Base-by-base conservation (phyloP, 2,888 invertebrate genomes). In the Cepaea hortensis region DNA sequence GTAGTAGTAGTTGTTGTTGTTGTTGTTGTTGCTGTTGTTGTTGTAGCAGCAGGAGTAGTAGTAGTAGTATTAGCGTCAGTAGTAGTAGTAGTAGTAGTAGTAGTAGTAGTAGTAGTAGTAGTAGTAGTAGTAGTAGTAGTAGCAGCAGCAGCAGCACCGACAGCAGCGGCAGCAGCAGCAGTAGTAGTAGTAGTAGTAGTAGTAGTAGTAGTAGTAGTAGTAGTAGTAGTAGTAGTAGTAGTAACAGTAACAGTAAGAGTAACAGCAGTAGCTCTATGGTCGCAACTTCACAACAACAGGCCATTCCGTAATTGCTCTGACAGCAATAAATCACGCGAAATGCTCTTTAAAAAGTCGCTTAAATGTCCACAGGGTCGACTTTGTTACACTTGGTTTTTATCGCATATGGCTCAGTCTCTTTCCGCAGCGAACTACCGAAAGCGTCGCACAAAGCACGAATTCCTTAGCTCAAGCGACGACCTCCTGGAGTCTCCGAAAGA, bases 11-110 rank as follows among this genome's bases (percentile, higher is more conserved):
- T n/a, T n/a, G n/a, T 70, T 11, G 62, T 62, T 11, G 62, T 62
- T 7, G 62, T 62, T 7, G 62, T 62, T 11, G 62, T 62, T 11
- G 62, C 15, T 7, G 62, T 62, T 11, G 62, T n/a, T n/a, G n/a
- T n/a, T n/a, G n/a, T n/a, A n/a, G n/a, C n/a, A n/a, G n/a, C n/a
- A 70, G 70, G 9, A 70, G 70, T 18, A 70, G 70, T 70, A n/a
- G 70, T 70, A 20, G 70, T 70, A 70, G 70, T 70, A 62, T 15
- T 70, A 70, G 70, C n/a, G n/a, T n/a, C n/a, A n/a, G 70, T 70
- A 70, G 70, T 70, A 18, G 70, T 70, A 18, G 70, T 18, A 35
- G 35, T 1, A 35, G 35, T 0, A 35, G 35, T 35, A 35, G 1
- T 35, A 35, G 35, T 35, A 35, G 35, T 35, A 35, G 35, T 35